These are phyloP conservation scores for Aphidius gifuensis DNA, from an alignment of 1,140 invertebrate species.

Conservation along the genomic window DNA sequence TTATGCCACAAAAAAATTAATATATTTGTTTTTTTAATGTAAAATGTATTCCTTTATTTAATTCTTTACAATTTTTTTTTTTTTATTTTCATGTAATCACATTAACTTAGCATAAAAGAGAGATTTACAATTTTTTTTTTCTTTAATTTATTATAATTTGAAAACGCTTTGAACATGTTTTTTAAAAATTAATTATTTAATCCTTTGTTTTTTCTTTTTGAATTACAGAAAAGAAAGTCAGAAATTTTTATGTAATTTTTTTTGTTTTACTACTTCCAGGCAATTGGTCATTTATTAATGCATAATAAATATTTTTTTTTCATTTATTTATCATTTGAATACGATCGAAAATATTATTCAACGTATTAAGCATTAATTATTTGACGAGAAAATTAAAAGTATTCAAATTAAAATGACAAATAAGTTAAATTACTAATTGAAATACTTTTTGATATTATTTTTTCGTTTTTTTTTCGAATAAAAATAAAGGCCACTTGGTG, in stretches of 20 bases:
- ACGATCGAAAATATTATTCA: too few relatives aligned
- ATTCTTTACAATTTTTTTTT: constrained; percentile 52
- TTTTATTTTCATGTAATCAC: constrained; percentile 44
- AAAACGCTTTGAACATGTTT: constrained; percentile 50
- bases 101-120: constrained; percentile 53
- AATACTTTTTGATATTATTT: too few relatives aligned
- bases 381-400: too few relatives aligned
- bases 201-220: constrained; percentile 29
- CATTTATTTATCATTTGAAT: too few relatives aligned
- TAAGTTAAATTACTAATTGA: too few relatives aligned
- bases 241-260: constrained; percentile 30
- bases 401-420: too few relatives aligned
- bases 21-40: constrained; percentile 33
- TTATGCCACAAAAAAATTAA: constrained; percentile 8
- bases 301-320: constrained; percentile 23
- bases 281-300: constrained; percentile 50
- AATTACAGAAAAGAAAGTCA: constrained; percentile 43
- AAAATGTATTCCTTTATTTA: constrained; percentile 57
- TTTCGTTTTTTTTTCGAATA: neutral
- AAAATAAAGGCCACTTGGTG: constrained; percentile 40
- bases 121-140: constrained; percentile 51
- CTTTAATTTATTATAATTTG: constrained; percentile 39
- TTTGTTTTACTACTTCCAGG: constrained; percentile 45
- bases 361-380: too few relatives aligned
- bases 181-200: constrained; percentile 43